Conservation (phyloP, 2,888 invertebrate genomes). For the Oxycera nigricornis region DNA sequence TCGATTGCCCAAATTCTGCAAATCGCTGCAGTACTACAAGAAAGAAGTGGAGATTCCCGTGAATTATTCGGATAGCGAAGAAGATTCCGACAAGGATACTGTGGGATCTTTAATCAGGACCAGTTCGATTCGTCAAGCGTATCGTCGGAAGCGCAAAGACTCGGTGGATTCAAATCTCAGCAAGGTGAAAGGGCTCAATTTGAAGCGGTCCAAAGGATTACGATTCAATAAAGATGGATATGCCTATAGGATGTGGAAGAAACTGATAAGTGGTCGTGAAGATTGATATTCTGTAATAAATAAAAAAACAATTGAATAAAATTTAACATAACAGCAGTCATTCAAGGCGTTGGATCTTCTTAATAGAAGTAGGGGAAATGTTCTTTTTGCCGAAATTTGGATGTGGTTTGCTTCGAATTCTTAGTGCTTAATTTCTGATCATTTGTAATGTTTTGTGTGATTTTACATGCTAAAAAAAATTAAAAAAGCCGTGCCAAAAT, state of each 20-base stretch:
- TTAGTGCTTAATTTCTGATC: no score
- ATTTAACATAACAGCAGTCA: no score
- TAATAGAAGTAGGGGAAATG: no score
- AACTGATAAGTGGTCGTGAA: neutral
- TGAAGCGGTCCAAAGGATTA: neutral
- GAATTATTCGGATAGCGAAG: conserved; percentile 19
- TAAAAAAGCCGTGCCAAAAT: no score
- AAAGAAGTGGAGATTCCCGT: conserved; percentile 22
- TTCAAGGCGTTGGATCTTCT: no score
- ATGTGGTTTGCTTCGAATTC: no score
- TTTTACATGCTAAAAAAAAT: no score
- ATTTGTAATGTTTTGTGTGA: no score
- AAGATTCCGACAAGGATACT: neutral
- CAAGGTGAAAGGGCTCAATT: neutral
- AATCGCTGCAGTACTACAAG: conserved; percentile 11
- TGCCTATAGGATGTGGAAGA: conserved; percentile 14
- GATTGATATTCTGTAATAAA: no score
- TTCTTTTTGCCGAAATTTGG: no score
- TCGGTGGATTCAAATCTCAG: neutral
- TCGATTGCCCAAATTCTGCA: conserved; percentile 8
- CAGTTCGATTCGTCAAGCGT: conserved; percentile 17
- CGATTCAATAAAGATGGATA: conserved; percentile 27
- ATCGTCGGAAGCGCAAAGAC: neutral
- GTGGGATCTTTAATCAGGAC: neutral
- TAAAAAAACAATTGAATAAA: no score